Base-by-base conservation (phyloP, 2,113 vertebrate species). In the Zosterops japonicus region DNA sequence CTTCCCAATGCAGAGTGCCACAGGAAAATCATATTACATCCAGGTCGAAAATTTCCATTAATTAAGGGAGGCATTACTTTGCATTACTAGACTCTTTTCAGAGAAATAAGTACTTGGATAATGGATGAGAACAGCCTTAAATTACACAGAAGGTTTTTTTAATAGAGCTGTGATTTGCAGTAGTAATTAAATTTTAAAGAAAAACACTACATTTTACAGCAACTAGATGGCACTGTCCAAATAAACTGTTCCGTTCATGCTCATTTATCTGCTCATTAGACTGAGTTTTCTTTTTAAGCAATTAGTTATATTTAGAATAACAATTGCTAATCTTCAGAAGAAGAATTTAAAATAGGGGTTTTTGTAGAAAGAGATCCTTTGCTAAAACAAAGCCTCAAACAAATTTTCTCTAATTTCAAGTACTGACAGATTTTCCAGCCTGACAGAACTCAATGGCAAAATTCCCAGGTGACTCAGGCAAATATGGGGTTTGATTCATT, bases 221-320 rank as follows among this genome's bases (percentile, higher is more conserved):
- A 89, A 85, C 89, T 89, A 71, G 91, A 89, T 87, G 56, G 57
- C 80, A 93, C 31, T 92, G 53, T 89, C 83, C 77, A 95, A 88
- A 89, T 87, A 85, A 88, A 87, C 4, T 2, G 41, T 64, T 82
- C 41, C 35, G 9, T 68, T 94, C 80, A 55, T 39, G 52, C 23
- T 94, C 29, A 60, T 95, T 92, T 85, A 74, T 75, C 53, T 87
- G 52, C 53, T 94, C 67, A 80, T 94, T 95, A 94, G 67, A 57
- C 41, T 28, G 27, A 76, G 50, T 78, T 83, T 88, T 79, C 64
- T 86, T 18, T 78, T 93, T 87, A 87, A 91, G 35, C 69, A 89
- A 82, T 92, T 71, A 85, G 69, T 81, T 90, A 85, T 85, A 94
- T 80, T 80, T 85, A 81, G 59, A 80, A 67, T 65, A 87, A 87